These are phyloP conservation scores for Cherax quadricarinatus DNA, from an alignment of 1,140 invertebrate genomes.

Conservation along the genomic window DNA sequence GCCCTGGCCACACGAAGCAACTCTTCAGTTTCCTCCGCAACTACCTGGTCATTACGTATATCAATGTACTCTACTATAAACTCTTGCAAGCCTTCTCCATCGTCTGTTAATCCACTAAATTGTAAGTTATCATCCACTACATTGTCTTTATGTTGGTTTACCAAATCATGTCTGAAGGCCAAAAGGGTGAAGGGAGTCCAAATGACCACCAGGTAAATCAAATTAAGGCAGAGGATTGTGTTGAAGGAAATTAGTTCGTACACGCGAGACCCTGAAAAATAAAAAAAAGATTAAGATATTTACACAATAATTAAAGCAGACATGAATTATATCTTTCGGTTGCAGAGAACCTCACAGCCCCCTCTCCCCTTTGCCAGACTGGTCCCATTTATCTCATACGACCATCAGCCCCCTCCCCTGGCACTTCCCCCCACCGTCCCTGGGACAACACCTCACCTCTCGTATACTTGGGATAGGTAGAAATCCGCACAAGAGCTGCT, in stretches of 20 bases:
- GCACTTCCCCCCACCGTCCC: neutral
- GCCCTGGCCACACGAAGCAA: neutral
- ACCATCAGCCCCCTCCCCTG: neutral
- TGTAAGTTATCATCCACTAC: neutral
- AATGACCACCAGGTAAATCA: neutral
- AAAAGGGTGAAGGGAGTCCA: neutral
- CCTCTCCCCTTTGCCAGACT: too few species aligned
- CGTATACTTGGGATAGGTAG: neutral
- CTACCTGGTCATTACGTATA: neutral
- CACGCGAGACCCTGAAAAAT: neutral
- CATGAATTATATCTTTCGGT: neutral
- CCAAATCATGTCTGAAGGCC: neutral
- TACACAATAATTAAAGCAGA: neutral
- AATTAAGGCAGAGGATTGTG: neutral
- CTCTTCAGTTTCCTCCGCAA: neutral
- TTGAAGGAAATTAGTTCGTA: neutral
- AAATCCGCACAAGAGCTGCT: neutral
- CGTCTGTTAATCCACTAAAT: too few species aligned
- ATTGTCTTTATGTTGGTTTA: neutral
- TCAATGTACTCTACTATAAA: constrained; percentile 25
- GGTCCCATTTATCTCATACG: neutral
- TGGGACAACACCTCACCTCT: neutral
- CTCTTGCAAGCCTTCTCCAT: neutral
- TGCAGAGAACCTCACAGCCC: neutral
- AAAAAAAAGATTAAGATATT: neutral